A percentile compares a stretch with the other conserved stretches of the same genome.
phyloP scores from a whole-genome alignment of 2,113 vertebrate species.

The Garra rufa region DNA sequence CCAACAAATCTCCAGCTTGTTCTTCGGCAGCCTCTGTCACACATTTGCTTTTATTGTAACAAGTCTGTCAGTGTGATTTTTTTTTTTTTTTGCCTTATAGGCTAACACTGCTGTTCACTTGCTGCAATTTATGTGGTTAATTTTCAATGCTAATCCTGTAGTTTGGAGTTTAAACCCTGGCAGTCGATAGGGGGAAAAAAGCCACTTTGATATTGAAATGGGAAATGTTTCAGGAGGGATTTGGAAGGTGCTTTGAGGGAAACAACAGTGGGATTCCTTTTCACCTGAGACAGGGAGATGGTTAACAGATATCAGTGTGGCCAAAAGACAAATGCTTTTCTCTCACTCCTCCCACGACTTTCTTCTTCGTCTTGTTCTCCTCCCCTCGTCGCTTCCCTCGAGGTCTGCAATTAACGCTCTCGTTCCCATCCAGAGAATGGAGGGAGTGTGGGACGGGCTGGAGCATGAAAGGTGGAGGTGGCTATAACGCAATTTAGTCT shows the following conservation, averaged over 20 bases:
- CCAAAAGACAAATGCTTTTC: constrained; percentile 37
- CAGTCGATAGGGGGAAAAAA: neutral
- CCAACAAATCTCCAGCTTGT: constrained; percentile 51
- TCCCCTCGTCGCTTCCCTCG: neutral
- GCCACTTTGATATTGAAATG: neutral
- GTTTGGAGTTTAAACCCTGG: constrained; percentile 8
- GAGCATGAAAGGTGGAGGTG: constrained; percentile 39
- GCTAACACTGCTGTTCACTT: neutral
- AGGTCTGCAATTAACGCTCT: constrained; percentile 19
- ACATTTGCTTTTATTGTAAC: constrained; percentile 49
- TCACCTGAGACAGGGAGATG: constrained; percentile 15
- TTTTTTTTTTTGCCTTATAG: constrained; percentile 28
- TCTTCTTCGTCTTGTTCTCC: constrained; percentile 21
- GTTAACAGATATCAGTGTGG: constrained; percentile 16
- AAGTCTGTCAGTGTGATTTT: constrained; percentile 49
- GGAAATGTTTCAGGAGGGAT: constrained; percentile 14
- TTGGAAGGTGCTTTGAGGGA: constrained; percentile 1
- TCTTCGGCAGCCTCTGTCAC: constrained; percentile 3
- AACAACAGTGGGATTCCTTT: neutral
- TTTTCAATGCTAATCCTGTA: constrained; percentile 13
- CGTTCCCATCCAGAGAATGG: constrained; percentile 9
- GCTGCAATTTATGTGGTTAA: constrained; percentile 21
- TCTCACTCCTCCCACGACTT: constrained; percentile 24
- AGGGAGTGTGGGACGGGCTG: constrained; percentile 26
- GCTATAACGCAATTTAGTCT: constrained; percentile 45